phyloP scores from a whole-genome alignment of 2,888 invertebrate species.

The Druceiella hillmani region DNA sequence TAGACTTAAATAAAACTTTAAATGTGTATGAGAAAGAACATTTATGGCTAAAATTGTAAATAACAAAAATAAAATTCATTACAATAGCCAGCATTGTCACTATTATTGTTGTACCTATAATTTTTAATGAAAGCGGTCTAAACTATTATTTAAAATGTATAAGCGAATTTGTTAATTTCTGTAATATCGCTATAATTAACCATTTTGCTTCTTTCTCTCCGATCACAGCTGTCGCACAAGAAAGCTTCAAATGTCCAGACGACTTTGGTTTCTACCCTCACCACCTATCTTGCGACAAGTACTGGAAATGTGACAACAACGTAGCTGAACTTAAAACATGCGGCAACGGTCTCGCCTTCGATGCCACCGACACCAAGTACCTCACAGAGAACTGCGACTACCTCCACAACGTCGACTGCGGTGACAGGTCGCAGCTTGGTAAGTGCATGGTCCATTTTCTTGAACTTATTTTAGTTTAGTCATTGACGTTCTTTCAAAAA shows the following conservation, averaged over 20 bases:
- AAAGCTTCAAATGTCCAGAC: constrained; percentile 88
- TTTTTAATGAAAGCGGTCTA: no score
- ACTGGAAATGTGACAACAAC: constrained; percentile 92
- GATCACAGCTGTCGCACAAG: constrained; percentile 66
- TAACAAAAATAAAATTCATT: no score
- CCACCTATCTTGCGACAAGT: constrained; percentile 85
- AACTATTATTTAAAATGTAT: no score
- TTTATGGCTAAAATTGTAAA: no score
- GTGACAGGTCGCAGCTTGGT: constrained; percentile 82
- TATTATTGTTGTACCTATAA: no score
- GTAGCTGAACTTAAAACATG: constrained; percentile 86
- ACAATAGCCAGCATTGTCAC: no score
- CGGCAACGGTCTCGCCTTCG: constrained; percentile 91
- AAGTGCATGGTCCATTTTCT: no score
- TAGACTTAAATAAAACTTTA: no score
- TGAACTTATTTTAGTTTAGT: no score
- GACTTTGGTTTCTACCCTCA: constrained; percentile 94
- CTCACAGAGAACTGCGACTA: constrained; percentile 94
- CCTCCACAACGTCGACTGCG: constrained; percentile 90
- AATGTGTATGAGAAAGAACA: no score
- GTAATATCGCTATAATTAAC: constrained; percentile 3
- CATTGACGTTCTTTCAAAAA: no score
- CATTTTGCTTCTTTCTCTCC: constrained; percentile 21
- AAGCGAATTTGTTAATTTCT: no score
- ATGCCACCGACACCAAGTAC: constrained; percentile 82